Conservation (phyloP, 2,113 vertebrate species). For the Vulpes ferrilata region DNA sequence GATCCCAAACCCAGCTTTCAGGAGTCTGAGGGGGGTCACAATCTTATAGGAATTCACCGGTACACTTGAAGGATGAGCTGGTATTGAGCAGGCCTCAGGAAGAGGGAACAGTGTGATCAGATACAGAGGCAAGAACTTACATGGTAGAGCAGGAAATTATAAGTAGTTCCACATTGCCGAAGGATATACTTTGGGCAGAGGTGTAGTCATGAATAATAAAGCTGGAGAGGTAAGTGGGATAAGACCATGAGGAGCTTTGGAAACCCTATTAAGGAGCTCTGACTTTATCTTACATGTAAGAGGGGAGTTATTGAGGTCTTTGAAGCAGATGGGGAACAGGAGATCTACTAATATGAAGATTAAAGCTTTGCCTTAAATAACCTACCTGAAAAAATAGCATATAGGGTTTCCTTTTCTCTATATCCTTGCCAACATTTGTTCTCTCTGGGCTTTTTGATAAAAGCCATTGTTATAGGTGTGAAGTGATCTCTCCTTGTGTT, state of each 20-base stretch:
- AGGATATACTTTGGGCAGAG: background rate
- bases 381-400: background rate
- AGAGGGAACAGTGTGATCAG: background rate
- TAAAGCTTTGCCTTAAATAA: background rate
- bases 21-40: no score
- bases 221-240: background rate
- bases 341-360: background rate
- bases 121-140: background rate
- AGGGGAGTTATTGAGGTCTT: background rate
- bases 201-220: background rate
- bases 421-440: background rate
- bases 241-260: background rate
- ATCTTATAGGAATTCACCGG: background rate
- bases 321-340: background rate
- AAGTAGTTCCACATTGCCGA: background rate
- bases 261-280: background rate
- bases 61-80: background rate
- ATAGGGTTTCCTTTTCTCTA: background rate
- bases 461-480: background rate
- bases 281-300: background rate
- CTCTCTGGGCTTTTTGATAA: background rate
- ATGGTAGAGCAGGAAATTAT: background rate
- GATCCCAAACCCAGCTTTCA: background rate
- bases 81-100: background rate
- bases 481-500: background rate